These are phyloP conservation scores for Yponomeuta sedellus DNA, from an alignment of 2,888 invertebrate species.

Conservation along the genomic window DNA sequence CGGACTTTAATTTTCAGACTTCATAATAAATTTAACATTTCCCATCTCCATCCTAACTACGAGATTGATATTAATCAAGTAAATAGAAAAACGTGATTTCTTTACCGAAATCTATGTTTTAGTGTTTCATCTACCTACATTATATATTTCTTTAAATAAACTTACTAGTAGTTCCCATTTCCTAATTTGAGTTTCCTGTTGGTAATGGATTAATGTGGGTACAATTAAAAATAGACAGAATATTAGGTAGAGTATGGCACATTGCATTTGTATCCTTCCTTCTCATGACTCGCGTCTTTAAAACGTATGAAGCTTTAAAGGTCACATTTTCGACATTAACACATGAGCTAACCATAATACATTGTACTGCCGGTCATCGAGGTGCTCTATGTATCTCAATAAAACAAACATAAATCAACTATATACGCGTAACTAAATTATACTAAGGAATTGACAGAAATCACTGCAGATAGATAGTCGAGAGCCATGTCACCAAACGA, in stretches of 20 bases:
- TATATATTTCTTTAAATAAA: constrained; percentile 14
- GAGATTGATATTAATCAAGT: constrained; percentile 57
- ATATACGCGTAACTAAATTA: neutral
- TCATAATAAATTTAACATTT: constrained; percentile 58
- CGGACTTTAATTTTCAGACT: constrained; percentile 59
- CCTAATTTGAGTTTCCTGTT: neutral
- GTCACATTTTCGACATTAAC: neutral
- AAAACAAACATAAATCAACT: neutral
- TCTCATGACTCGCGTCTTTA: neutral
- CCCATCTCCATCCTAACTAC: constrained; percentile 68
- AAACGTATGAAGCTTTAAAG: no score
- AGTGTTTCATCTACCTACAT: constrained; percentile 17
- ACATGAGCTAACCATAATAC: neutral
- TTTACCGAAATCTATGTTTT: constrained; percentile 54
- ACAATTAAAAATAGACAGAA: neutral
- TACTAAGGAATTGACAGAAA: neutral
- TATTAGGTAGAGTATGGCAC: neutral
- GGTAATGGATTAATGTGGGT: neutral
- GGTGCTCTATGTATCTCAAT: neutral
- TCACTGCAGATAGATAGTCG: neutral
- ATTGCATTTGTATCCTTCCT: neutral
- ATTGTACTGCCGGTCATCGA: neutral
- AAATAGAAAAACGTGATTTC: constrained; percentile 48
- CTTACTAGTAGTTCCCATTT: constrained; percentile 5
- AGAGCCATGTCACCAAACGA: neutral